Conservation (phyloP, 2,888 invertebrate species). For the Alloscopus bannaensis region DNA sequence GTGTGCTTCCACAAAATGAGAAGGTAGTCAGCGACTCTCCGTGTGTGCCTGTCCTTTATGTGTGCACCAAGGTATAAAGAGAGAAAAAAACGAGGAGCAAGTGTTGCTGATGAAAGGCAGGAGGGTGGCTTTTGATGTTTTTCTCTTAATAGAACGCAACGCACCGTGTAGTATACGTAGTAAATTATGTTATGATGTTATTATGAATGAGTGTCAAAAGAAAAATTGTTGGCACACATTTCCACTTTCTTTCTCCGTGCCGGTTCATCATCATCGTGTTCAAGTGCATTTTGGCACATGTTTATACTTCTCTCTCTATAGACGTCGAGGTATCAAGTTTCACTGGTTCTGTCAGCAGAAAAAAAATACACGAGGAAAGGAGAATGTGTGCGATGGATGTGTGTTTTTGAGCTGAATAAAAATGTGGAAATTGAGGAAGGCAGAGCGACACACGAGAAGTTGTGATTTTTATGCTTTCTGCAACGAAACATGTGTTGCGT, state of each 20-base stretch:
- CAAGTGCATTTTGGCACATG: conserved; percentile 47
- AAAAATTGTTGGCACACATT: conserved; percentile 42
- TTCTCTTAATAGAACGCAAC: too few species aligned
- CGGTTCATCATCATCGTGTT: conserved; percentile 2
- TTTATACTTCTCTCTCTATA: background rate
- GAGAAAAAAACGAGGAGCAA: too few species aligned
- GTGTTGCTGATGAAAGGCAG: too few species aligned
- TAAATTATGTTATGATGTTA: too few species aligned
- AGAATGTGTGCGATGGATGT: conserved; percentile 7
- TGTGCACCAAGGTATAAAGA: too few species aligned
- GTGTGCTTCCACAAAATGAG: too few species aligned
- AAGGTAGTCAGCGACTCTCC: too few species aligned
- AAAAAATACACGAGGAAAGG: conserved; percentile 14
- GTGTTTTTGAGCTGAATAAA: background rate
- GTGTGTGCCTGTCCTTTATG: too few species aligned
- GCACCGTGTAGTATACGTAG: too few species aligned
- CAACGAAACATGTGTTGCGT: background rate
- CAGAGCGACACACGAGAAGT: background rate
- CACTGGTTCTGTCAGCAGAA: conserved; percentile 1
- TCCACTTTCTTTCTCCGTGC: background rate
- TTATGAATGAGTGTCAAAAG: conserved; percentile 43
- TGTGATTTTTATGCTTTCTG: background rate
- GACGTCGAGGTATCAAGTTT: conserved; percentile 6
- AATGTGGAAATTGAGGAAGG: background rate
- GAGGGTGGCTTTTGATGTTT: too few species aligned